Evolutionary conservation across 2,797 vertebrate species (phyloP).

Genomic region (Basileuterus tristriatus): DNA sequence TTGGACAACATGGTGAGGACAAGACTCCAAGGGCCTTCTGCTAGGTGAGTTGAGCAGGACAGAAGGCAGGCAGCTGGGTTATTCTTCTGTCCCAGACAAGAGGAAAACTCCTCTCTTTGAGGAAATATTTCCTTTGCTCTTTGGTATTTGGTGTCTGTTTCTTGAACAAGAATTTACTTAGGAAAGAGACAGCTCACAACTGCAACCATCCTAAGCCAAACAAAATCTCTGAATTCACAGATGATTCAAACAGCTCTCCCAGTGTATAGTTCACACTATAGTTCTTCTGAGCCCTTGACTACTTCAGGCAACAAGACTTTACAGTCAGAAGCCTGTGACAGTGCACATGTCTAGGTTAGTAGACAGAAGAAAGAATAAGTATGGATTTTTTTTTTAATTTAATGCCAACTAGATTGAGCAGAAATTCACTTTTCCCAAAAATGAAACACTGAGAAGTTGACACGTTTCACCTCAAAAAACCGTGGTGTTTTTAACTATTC

Average conservation of each 20-base stretch:
- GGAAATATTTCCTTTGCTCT: neutral
- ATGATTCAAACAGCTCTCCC: neutral
- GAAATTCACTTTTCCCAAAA: neutral
- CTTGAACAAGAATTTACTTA: neutral
- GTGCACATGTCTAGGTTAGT: neutral
- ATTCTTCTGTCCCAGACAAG: neutral
- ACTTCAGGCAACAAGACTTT: neutral
- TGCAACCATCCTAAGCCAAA: neutral
- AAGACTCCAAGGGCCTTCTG: neutral
- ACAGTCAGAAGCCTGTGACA: neutral
- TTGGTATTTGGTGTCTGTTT: rapidly evolving
- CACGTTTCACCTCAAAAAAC: neutral
- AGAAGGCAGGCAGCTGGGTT: neutral
- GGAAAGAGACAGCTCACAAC: neutral
- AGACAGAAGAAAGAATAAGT: neutral
- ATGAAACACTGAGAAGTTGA: neutral
- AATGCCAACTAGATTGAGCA: neutral
- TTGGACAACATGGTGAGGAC: neutral
- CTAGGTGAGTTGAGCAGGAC: neutral
- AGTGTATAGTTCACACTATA: neutral
- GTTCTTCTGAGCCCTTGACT: neutral
- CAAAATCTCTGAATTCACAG: neutral
- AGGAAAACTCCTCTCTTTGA: neutral
- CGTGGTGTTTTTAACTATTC: neutral
- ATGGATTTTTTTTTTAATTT: neutral